Evolutionary conservation across 2,797 vertebrate genomes (phyloP), one percentile per base, ranked within the genome.

Genomic region (Holocentrus rufus): DNA sequence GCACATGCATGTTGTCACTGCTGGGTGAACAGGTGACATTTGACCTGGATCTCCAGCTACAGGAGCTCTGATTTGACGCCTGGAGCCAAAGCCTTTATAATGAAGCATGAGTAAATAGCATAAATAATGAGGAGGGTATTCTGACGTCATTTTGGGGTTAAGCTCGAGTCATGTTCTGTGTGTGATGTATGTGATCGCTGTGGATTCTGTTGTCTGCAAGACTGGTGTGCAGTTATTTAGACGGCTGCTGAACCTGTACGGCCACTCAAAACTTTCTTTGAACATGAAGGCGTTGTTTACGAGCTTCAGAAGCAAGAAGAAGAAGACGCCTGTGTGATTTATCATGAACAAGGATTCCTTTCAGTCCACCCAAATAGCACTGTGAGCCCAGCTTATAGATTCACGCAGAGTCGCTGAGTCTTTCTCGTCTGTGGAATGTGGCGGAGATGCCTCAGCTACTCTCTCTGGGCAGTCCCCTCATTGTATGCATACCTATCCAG

Each of bases 371-470:
- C 54, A 58, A 20, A 53, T 20, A 46, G 50, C 44, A 30, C 22
- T 27, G 46, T n/a, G n/a, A 49, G n/a, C 18, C 18, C n/a, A n/a
- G 17, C 17, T 17, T 17, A 46, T 46, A 46, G 1, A 17, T 27
- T 54, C 11, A 30, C 56, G 31, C 49, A 68, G 76, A 77, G 61
- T 61, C 30, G 54, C 64, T 57, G 57, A 20, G 46, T 76, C 73
- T 42, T 27, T 27, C 49, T 76, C 77, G 83, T 57, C 64, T 74
- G 71, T 84, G 88, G 88, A 90, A 90, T 90, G 89, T 23, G 53
- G 39, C 52, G 85, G 62, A 74, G 74, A 84, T 79, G 69, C 74
- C 76, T 81, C 69, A 7, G 70, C 65, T 50, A 7, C 84, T 79
- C 68, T 87, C 74, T 70, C 69, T 4, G 6, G 67, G 55, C 77